These are phyloP conservation scores for Cyclophora punctaria DNA, from an alignment of 2,888 invertebrate species.

Conservation along the genomic window DNA sequence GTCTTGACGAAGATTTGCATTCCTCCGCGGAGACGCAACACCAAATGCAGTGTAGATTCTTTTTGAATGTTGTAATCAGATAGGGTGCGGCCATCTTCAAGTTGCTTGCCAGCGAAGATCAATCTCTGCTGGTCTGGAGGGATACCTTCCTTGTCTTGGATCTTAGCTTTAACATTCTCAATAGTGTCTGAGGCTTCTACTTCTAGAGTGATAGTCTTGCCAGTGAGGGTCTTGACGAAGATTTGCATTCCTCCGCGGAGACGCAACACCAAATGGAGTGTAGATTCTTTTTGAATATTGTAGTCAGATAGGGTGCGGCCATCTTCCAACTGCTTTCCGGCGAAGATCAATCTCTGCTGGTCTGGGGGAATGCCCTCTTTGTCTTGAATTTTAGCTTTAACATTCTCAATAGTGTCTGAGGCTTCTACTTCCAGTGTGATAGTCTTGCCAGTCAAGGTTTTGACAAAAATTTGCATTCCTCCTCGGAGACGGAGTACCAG, in stretches of 20 bases:
- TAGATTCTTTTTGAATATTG: conserved; percentile 47
- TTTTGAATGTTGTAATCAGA: conserved; percentile 43
- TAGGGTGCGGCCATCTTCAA: conserved; percentile 39
- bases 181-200: conserved; percentile 41
- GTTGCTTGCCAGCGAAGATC: conserved; percentile 39
- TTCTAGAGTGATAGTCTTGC: conserved; percentile 38
- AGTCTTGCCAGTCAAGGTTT: too few species aligned
- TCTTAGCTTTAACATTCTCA: conserved; percentile 41
- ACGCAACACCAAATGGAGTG: conserved; percentile 44
- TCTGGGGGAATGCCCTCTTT: too few species aligned
- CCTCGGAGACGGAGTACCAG: conserved; percentile 33
- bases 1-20: conserved; percentile 46
- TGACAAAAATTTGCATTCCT: conserved; percentile 32
- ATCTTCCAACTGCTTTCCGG: too few species aligned
- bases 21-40: conserved; percentile 35
- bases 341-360: too few species aligned
- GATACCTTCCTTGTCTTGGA: conserved; percentile 41
- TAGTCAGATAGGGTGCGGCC: too few species aligned
- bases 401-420: too few species aligned
- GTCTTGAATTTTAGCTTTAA: too few species aligned
- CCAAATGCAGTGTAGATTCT: conserved; percentile 37
- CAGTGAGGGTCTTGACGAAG: conserved; percentile 39
- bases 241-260: conserved; percentile 45
- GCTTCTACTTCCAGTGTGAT: too few species aligned
- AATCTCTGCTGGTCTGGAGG: conserved; percentile 41